Conservation (phyloP, 2,888 invertebrate genomes). For the Eupithecia insigniata region DNA sequence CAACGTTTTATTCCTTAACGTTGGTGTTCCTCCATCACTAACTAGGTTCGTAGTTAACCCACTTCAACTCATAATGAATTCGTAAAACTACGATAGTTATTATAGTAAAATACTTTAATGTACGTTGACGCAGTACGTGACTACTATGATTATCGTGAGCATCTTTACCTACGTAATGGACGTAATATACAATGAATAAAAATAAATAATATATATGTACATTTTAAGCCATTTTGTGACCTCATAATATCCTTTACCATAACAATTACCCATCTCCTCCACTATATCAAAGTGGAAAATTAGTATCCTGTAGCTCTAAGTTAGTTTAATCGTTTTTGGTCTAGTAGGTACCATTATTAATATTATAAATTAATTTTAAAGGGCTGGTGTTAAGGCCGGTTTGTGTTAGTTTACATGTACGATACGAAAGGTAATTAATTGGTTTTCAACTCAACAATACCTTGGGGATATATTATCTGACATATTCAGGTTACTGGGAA, state of each 20-base stretch:
- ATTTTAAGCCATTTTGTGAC: not conserved
- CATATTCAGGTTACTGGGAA: not conserved
- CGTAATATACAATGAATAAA: not conserved
- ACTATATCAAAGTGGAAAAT: too few relatives aligned
- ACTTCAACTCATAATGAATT: too few relatives aligned
- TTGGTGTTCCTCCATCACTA: too few relatives aligned
- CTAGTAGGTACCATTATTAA: not conserved
- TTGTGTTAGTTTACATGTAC: constrained; percentile 26
- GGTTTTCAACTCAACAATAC: constrained; percentile 25
- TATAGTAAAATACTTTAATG: constrained; percentile 18
- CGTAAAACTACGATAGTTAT: too few relatives aligned
- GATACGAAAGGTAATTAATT: constrained; percentile 36
- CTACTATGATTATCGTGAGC: not conserved
- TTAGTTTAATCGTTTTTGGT: not conserved
- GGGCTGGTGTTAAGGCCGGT: constrained; percentile 21
- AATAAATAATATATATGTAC: not conserved
- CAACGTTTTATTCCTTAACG: too few relatives aligned
- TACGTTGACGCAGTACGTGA: not conserved
- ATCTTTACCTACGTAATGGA: not conserved
- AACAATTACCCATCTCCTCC: too few relatives aligned
- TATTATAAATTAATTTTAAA: not conserved
- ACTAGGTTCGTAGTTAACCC: too few relatives aligned
- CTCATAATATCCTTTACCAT: too few relatives aligned
- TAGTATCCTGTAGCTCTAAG: too few relatives aligned
- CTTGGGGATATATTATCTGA: constrained; percentile 2